A percentile compares a stretch with the other conserved stretches of the same genome.
Conservation (phyloP, 1,140 invertebrate species). For the Dendrolimus punctatus region DNA sequence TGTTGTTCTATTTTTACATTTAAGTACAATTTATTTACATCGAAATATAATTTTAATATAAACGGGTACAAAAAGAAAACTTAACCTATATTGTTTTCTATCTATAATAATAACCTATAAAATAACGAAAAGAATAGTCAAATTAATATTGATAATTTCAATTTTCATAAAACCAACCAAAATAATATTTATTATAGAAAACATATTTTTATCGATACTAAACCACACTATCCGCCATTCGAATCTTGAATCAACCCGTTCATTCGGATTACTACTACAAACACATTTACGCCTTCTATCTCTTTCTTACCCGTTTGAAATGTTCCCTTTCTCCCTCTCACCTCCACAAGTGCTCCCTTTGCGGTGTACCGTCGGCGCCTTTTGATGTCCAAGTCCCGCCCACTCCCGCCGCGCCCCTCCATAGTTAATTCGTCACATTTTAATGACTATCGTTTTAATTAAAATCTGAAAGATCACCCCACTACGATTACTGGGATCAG, state of each 20-base stretch:
- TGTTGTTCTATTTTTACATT: no score
- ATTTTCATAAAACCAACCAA: no score
- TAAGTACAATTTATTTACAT: no score
- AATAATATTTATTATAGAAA: no score
- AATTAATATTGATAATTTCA: no score
- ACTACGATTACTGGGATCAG: slow-evolving; percentile 9
- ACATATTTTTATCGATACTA: slow-evolving; percentile 19
- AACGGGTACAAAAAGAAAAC: no score
- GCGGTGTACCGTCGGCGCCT: slow-evolving; percentile 44
- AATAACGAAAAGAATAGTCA: no score
- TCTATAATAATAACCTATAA: no score
- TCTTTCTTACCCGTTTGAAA: slow-evolving; percentile 16
- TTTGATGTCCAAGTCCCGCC: slow-evolving; percentile 55
- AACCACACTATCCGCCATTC: slow-evolving; percentile 46
- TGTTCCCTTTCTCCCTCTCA: slow-evolving; percentile 23
- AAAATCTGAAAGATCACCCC: slow-evolving; percentile 38
- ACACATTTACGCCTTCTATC: slow-evolving; percentile 23
- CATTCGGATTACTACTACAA: slow-evolving; percentile 50
- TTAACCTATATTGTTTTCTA: no score
- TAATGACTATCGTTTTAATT: slow-evolving; percentile 69
- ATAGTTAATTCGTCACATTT: slow-evolving; percentile 61
- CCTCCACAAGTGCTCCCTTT: slow-evolving; percentile 40
- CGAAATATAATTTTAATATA: no score
- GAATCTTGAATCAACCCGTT: slow-evolving; percentile 63
- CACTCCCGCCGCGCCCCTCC: slow-evolving; percentile 23